phyloP scores from a whole-genome alignment of 2,113 vertebrate species.

The Neofelis nebulosa region DNA sequence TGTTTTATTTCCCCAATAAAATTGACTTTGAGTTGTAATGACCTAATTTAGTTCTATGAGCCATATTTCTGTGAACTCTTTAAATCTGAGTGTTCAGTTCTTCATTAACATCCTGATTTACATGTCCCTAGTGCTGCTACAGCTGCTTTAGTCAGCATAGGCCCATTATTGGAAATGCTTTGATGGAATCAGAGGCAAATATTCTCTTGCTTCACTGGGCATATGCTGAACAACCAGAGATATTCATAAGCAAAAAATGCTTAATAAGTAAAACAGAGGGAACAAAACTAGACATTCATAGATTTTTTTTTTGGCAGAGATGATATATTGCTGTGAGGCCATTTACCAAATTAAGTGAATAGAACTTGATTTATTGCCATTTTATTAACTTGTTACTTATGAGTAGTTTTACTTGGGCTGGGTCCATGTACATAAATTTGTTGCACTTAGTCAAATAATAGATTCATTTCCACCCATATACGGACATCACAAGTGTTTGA shows the following conservation, averaged over 20 bases:
- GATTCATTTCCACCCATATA: background rate
- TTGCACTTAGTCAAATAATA: background rate
- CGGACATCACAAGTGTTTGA: background rate
- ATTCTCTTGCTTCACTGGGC: slow-evolving; percentile 5
- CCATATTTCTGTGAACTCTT: slow-evolving; percentile 35
- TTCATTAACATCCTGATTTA: slow-evolving; percentile 54
- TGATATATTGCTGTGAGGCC: background rate
- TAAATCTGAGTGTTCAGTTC: slow-evolving; percentile 22
- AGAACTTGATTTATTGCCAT: background rate
- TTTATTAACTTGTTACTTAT: slow-evolving; percentile 40
- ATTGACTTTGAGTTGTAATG: slow-evolving; percentile 21
- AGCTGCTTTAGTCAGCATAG: slow-evolving; percentile 17
- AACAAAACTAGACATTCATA: background rate
- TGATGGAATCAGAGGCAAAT: slow-evolving; percentile 4
- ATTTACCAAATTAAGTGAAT: slow-evolving; percentile 13
- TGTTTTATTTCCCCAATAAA: slow-evolving; percentile 37
- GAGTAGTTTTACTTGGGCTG: background rate
- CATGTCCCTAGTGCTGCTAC: background rate
- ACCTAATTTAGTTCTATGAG: slow-evolving; percentile 41
- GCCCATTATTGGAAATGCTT: background rate
- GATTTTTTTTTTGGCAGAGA: slow-evolving; percentile 9
- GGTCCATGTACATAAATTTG: background rate
- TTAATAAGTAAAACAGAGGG: background rate
- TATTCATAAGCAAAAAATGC: background rate
- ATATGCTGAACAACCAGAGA: background rate